Base-by-base conservation (phyloP, 23 tunicate species). In the Styela plicata region DNA sequence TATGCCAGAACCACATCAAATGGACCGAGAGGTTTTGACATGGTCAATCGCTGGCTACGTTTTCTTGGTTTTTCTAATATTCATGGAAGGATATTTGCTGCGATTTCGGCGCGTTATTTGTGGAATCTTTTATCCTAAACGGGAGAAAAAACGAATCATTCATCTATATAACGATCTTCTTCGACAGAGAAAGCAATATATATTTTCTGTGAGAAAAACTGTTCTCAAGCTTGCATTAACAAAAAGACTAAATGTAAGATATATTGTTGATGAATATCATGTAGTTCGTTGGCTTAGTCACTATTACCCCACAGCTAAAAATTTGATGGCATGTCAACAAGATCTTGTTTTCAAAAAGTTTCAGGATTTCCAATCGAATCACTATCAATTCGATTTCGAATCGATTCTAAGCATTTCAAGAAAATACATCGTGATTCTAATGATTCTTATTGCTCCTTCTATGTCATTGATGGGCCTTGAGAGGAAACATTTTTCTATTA, bases 81-180 rank as follows among this genome's bases (percentile, higher is more conserved):
- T 86, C 3, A 3, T 82, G 23, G 97, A 91, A 77, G 90, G 85
- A 25, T 91, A 91, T 87, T 84, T 85, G 0, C 61, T 91, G 19
- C 97, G 97, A 26, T 34, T 85, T 0, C 97, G 97, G 32, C 89
- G 85, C 80, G 81, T 86, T 69, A 79, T 91, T 34, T 89, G 91
- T 64, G 69, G 87, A 23, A 28, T 83, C 3, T 82, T 82, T 29
- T 91, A 85, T 64, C 87, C 87, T 23, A 78, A 74, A 31, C 87
- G 97, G 10, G 87, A 91, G 44, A 91, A 91, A 64, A 70, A 70
- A 28, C 82, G 97, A 57, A 86, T 91, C 74, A 52, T 91, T 2
- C 79, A 75, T 37, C 85, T 91, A 22, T 91, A 91, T 63, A 86
- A 85, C 85, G 90, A 91, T 80, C 82, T 91, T 34, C 61, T 91